Percentiles rank a stretch among this genome's conserved stretches.
Evolutionary conservation across 2,113 vertebrate genomes (phyloP).

Genomic region (Plestiodon gilberti): DNA sequence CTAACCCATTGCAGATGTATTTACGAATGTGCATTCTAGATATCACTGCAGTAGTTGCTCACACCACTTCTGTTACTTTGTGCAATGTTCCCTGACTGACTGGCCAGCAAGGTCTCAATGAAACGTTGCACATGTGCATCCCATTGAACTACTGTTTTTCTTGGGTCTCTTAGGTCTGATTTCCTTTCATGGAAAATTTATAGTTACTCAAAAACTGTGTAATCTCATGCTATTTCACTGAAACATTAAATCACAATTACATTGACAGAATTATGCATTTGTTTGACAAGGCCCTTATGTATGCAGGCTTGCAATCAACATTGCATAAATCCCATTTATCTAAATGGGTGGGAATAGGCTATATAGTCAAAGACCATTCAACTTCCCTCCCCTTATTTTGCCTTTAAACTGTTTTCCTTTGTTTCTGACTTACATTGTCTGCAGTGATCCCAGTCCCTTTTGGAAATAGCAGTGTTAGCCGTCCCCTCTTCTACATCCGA

Average conservation of each 20-base stretch:
- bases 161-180: not conserved
- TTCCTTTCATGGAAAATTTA: slow-evolving; percentile 1
- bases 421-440: not conserved
- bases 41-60: not conserved
- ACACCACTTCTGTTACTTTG: not conserved
- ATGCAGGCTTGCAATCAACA: not conserved
- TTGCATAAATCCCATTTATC: slow-evolving; percentile 10
- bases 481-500: not conserved
- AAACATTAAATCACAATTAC: not conserved
- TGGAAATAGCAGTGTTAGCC: not conserved
- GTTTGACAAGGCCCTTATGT: not conserved
- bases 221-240: not conserved
- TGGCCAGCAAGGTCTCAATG: not conserved
- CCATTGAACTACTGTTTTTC: not conserved
- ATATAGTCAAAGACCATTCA: slow-evolving; percentile 10
- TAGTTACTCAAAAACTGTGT: not conserved
- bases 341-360: not conserved
- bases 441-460: not conserved
- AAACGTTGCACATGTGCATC: not conserved
- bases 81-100: not conserved
- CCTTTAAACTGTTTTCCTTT: not conserved
- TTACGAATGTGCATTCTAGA: not conserved
- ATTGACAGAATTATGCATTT: slow-evolving; percentile 15
- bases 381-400: not conserved
- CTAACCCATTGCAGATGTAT: not conserved